Evolutionary conservation across 1,140 invertebrate species (phyloP), one percentile per base, ranked within the genome.

Genomic region (Ptiloglossa arizonensis): DNA sequence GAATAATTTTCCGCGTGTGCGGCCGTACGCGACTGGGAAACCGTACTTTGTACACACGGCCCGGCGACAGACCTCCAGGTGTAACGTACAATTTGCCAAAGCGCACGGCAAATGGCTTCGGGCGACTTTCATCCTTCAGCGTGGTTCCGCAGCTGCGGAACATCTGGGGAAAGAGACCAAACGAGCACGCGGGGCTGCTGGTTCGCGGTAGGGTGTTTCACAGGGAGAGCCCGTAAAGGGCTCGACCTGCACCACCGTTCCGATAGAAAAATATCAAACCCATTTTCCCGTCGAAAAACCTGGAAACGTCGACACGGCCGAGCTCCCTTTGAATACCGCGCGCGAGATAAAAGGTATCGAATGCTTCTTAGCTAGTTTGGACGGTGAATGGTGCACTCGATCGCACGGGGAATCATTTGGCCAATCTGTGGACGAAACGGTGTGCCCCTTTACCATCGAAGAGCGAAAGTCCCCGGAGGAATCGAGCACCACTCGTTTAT

Each of bases 51-150:
- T 62, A 32, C 44, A 35, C 22, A 32, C 27, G 27, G 52, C 27
- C 35, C 17, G 15, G 48, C 54, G 46, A 62, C 67, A 35, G 56
- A 59, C 13, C 56, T 50, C 11, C 38, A 46, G 52, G 72, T 73
- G 29, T 63, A 73, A 50, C 71, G 54, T 75, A 66, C 71, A 80
- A 75, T 75, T 75, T 68, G 46, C 71, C 56, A 75, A 79, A 79
- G 78, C 78, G 62, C 46, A 60, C 32, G 63, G 78, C 78, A 80
- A 80, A 80, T 80, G 78, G 62, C 78, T 75, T 19, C 64, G 46
- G 46, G 63, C 46, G 54, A 75, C 78, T 80, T 74, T 60, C 62
- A 60, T 62, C 77, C 68, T 71, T 22, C 67, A 19, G 56, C 24
- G 19, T 19, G 29, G 50, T 35, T 69, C 38, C 66, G 17, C 38